Evolutionary conservation across 2,113 vertebrate genomes (phyloP).

Genomic region (Hipposideros armiger): DNA sequence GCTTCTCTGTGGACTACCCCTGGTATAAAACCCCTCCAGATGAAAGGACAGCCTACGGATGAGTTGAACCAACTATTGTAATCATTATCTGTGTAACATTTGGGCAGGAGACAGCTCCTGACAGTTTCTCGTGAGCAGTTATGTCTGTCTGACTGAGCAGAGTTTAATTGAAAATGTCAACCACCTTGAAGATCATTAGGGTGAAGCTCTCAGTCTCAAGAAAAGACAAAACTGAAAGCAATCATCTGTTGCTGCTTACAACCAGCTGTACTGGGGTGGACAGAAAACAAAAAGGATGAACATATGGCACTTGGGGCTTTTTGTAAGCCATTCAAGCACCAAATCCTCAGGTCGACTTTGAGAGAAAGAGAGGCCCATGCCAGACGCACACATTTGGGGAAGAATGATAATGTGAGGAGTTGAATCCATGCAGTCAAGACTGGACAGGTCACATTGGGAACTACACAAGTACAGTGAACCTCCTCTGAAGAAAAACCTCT

Average conservation of each 20-base stretch:
- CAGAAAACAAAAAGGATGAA: slow-evolving; percentile 44
- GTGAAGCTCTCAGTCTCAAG: slow-evolving; percentile 32
- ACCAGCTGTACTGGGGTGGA: background rate
- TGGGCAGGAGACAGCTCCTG: slow-evolving; percentile 41
- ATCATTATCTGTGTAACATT: slow-evolving; percentile 57
- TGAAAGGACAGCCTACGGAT: slow-evolving; percentile 39
- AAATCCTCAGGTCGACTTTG: background rate
- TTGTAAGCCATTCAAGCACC: background rate
- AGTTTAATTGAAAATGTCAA: slow-evolving; percentile 75
- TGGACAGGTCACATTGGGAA: background rate
- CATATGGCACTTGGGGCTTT: background rate
- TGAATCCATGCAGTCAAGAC: background rate
- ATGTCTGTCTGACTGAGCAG: slow-evolving; percentile 57
- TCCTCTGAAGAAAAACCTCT: background rate
- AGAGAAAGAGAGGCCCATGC: background rate
- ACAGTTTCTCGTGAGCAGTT: slow-evolving; percentile 64
- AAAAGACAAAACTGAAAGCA: slow-evolving; percentile 48
- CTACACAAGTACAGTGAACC: background rate
- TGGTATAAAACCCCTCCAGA: slow-evolving; percentile 32
- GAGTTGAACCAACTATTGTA: slow-evolving; percentile 50
- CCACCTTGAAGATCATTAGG: slow-evolving; percentile 57
- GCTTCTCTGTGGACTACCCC: background rate
- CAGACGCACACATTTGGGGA: background rate
- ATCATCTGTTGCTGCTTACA: slow-evolving; percentile 27
- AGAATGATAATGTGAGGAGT: background rate